A percentile compares a stretch with the other conserved stretches of the same genome.
phyloP scores from a whole-genome alignment of 2,888 invertebrate species.

The Heteromurus nitidus region DNA sequence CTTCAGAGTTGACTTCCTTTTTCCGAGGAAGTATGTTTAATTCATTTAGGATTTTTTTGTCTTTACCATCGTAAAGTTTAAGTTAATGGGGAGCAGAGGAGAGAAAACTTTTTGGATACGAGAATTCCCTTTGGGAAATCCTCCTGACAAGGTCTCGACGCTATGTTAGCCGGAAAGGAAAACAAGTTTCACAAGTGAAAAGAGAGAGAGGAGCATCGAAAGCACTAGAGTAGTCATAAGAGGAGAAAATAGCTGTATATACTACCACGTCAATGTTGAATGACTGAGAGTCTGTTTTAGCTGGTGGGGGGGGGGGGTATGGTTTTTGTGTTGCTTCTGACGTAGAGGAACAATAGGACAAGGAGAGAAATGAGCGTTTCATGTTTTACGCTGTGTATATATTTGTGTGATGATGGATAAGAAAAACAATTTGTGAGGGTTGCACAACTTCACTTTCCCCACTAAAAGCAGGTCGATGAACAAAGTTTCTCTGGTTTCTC shows the following conservation, averaged over 20 bases:
- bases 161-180: not conserved
- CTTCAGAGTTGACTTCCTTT: not conserved
- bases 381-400: no score
- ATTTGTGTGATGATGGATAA: no score
- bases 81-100: conserved; percentile 23
- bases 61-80: not conserved
- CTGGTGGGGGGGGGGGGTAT: not conserved
- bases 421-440: no score
- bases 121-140: conserved; percentile 26
- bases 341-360: no score
- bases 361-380: no score
- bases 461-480: no score
- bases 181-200: not conserved
- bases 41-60: conserved; percentile 21
- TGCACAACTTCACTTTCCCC: not conserved
- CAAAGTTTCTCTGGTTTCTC: no score
- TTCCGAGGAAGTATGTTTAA: conserved; percentile 7
- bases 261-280: not conserved
- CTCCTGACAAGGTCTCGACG: not conserved
- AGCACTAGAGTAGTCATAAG: not conserved
- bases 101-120: conserved; percentile 9
- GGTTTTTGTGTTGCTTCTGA: not conserved
- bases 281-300: conserved; percentile 14
- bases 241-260: not conserved
- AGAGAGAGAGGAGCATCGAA: not conserved